Evolutionary conservation across 2,113 vertebrate species (phyloP), one percentile per base, ranked within the genome.

Genomic region (Phylloscopus trochilus): DNA sequence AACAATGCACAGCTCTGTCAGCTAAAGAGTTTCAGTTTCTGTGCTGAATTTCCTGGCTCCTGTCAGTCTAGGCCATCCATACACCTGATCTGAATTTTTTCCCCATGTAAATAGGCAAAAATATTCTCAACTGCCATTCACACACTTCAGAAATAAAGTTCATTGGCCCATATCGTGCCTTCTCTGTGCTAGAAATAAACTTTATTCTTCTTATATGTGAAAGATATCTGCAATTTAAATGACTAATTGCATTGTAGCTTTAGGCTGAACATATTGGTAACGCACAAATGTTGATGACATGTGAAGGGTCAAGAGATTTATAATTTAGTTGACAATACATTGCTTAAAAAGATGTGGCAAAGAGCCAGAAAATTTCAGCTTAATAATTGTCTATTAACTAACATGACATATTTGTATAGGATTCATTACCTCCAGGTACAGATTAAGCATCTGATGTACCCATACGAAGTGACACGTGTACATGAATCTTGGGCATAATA

Each of bases 351-450:
- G 92, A 94, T 95, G 82, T 97, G 95, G 97, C 97, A 96, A 96
- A 96, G 85, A 97, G 95, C 96, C 97, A 97, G 94, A 83, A 96
- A 96, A 96, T 94, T 96, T 97, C 96, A 97, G 92, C 89, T 96
- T 96, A 97, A 97, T 97, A 97, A 97, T 96, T 96, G 96, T 97
- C 97, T 96, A 77, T 97, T 97, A 97, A 97, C 93, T 96, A 97
- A 97, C 91, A 89, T 97, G 97, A 97, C 96, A 95, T 93, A 96
- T 92, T 96, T 97, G 90, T 97, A 86, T 92, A 92, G 93, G 96
- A 87, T 85, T 97, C 89, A 83, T 97, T 95, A 96, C 97, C 97
- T 97, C 97, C 94, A 97, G 97, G 97, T 97, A 97, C 89, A 97
- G 95, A 96, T 97, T 95, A 97, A 96, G 96, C 90, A 95, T 96